Base-by-base conservation (phyloP, 2,888 invertebrate genomes). In the Drosophila peninsularis region DNA sequence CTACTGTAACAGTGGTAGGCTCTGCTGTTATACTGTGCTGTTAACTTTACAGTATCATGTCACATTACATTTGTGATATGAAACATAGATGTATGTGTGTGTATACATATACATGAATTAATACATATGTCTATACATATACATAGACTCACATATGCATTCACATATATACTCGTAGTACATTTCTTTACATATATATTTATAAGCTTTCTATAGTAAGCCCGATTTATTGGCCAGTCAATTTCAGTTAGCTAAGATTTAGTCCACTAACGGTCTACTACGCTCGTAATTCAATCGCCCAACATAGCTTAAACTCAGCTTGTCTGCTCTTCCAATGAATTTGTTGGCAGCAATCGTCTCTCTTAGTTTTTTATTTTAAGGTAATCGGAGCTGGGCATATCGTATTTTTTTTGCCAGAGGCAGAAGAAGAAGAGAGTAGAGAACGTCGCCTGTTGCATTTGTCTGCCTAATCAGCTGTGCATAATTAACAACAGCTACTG, bases 401-500 rank as follows among this genome's bases (percentile, higher is more conserved):
- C 83, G 57, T 56, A 85, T 82, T 85, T 76, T 71, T 85, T 84
- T 62, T 47, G 24, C 24, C 5, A 30, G 27, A 30, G 24, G 24
- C 5, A 5, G 27, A 1, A 34, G 11, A 54, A 30, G 13, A 11
- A 54, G 30, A 39, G 45, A 47, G 19, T 1, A 42, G 24, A 75
- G 64, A 69, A 60, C 42, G 36, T 60, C 64, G 85, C 85, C 73
- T 88, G 82, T 84, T 88, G 82, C 88, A 79, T 81, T 89, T 87
- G 75, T 80, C 72, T 71, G 85, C 80, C 89, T 86, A 86, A 86
- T 86, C 85, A 86, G 88, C 67, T 75, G 82, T 88, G 67, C 65
- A 65, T 89, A 86, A 86, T 86, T 84, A 62, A 74, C 79, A 80
- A 73, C 79, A 80, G 85, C 85, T 86, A 86, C 85, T 87, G 85